A percentile compares a stretch with the other conserved stretches of the same genome.
phyloP scores from a whole-genome alignment of 2,113 vertebrate genomes.

The Melanocharis versteri region DNA sequence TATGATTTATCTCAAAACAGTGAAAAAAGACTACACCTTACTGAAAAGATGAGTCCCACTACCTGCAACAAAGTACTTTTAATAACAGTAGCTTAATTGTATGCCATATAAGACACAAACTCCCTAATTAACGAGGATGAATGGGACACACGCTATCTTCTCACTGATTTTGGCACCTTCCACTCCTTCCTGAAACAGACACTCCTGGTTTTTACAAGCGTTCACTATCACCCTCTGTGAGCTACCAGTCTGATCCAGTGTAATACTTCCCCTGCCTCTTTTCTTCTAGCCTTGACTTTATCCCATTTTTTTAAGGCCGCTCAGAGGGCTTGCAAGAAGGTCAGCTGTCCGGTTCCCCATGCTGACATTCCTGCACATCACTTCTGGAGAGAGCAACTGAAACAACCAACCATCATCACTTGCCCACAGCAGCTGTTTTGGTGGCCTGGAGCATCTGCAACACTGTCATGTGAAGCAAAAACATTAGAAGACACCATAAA shows the following conservation, averaged over 20 bases:
- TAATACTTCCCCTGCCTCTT: background rate
- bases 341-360: accelerated
- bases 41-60: background rate
- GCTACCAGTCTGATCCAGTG: background rate
- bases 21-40: background rate
- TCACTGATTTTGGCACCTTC: background rate
- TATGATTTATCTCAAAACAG: background rate
- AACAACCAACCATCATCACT: background rate
- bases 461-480: background rate
- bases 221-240: background rate
- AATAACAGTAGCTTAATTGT: background rate
- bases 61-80: background rate
- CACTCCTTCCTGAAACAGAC: background rate
- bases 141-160: background rate
- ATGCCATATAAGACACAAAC: background rate
- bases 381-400: background rate
- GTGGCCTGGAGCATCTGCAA: background rate
- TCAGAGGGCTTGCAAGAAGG: background rate
- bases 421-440: background rate
- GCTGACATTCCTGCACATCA: background rate
- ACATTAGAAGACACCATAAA: background rate
- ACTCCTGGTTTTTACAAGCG: background rate
- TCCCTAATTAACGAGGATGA: background rate
- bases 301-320: background rate
- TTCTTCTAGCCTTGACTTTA: background rate